Percentiles rank a stretch among this genome's conserved stretches.
phyloP scores from a whole-genome alignment of 2,797 vertebrate species.

The Apogon hyalosoma region DNA sequence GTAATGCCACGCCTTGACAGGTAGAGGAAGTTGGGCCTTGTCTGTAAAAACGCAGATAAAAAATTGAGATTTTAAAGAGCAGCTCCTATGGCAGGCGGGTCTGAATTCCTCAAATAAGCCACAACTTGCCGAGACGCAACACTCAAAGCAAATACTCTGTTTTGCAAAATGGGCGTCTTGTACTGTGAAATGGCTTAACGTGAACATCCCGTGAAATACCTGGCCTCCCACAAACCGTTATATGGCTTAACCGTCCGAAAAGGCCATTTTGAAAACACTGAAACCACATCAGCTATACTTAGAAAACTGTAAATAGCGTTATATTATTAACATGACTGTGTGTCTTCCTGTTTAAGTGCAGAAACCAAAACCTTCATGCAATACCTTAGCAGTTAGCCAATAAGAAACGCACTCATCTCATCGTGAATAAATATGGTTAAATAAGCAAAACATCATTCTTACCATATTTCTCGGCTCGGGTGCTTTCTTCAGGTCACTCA shows the following conservation, averaged over 20 bases:
- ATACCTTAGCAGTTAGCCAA: constrained; percentile 42
- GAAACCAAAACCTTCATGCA: background rate
- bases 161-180: constrained; percentile 78
- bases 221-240: constrained; percentile 59
- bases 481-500: constrained; percentile 44
- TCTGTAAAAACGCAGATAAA: constrained; percentile 10
- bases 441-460: constrained; percentile 46
- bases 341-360: constrained; percentile 13
- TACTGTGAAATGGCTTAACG: constrained; percentile 58
- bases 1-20: constrained; percentile 3
- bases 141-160: constrained; percentile 63
- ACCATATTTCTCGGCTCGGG: constrained; percentile 79
- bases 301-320: background rate
- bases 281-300: background rate
- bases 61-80: constrained; percentile 38
- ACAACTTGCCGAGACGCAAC: constrained; percentile 78
- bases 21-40: constrained; percentile 26
- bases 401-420: constrained; percentile 9
- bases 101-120: constrained; percentile 86
- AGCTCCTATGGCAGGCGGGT: constrained; percentile 53
- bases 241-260: background rate
- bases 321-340: background rate
- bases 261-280: background rate
- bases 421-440: no score
- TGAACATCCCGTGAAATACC: constrained; percentile 59